These are phyloP conservation scores for Salvelinus namaycush DNA, from an alignment of 2,113 vertebrate species.

Conservation along the genomic window DNA sequence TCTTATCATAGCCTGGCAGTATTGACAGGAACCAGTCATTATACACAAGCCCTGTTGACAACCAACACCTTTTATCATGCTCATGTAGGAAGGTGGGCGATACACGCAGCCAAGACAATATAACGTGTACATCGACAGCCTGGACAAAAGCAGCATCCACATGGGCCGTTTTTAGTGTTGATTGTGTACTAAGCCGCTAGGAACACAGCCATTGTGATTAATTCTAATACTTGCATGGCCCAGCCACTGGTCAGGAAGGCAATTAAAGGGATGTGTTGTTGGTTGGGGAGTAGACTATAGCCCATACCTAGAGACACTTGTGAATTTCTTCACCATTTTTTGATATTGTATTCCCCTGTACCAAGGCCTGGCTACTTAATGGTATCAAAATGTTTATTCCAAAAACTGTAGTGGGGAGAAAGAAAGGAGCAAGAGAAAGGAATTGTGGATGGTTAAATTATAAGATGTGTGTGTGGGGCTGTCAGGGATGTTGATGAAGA, in stretches of 20 bases:
- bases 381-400: no score
- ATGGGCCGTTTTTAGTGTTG: not conserved
- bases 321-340: no score
- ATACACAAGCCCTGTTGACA: slow-evolving; percentile 34
- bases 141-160: slow-evolving; percentile 4
- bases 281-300: not conserved
- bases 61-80: slow-evolving; percentile 12
- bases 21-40: slow-evolving; percentile 46
- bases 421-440: not conserved
- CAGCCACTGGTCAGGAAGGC: not conserved
- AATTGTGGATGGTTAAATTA: no score
- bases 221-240: slow-evolving; percentile 27
- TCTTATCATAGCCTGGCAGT: slow-evolving; percentile 53
- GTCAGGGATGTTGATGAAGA: not conserved
- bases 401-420: not conserved
- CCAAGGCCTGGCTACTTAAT: no score
- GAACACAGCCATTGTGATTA: slow-evolving; percentile 15
- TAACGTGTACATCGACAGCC: not conserved
- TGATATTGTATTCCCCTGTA: no score
- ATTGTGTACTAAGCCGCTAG: not conserved
- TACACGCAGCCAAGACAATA: not conserved
- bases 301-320: no score
- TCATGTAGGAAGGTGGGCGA: not conserved
- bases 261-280: not conserved
- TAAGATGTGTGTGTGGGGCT: no score